phyloP scores from a whole-genome alignment of 2,888 invertebrate species.

The Eristalis arbustorum region DNA sequence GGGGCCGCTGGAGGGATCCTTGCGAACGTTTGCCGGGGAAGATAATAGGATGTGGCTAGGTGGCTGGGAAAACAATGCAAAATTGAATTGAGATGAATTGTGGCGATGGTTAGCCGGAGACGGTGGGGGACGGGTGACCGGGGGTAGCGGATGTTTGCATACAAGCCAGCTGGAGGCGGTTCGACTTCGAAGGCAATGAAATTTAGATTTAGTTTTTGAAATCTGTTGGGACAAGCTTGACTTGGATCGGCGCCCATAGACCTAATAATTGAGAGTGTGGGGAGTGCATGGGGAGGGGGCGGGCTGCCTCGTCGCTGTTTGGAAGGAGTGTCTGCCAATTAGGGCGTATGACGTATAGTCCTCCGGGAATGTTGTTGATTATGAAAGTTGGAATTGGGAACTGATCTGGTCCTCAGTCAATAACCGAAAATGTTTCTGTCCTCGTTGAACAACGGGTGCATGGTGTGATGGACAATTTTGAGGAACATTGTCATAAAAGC shows the following conservation, averaged over 20 bases:
- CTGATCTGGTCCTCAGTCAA: too few species aligned
- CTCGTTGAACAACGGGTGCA: too few species aligned
- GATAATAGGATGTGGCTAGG: conserved; percentile 48
- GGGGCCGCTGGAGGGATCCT: conserved; percentile 41
- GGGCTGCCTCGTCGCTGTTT: not conserved
- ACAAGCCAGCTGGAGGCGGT: not conserved
- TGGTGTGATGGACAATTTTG: too few species aligned
- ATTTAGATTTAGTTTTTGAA: not conserved
- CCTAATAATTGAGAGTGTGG: not conserved
- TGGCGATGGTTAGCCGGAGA: not conserved
- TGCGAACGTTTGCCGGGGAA: conserved; percentile 30
- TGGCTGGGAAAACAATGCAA: conserved; percentile 4
- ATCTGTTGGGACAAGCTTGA: not conserved
- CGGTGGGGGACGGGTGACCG: too few species aligned
- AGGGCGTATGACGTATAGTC: not conserved
- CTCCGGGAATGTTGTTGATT: not conserved
- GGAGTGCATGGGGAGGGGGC: not conserved
- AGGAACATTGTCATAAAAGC: too few species aligned
- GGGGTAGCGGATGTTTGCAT: not conserved
- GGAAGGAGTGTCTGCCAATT: not conserved
- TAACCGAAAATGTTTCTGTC: too few species aligned
- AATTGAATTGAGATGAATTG: not conserved
- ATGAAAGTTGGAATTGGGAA: not conserved
- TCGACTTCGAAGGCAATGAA: not conserved
- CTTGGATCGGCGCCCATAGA: not conserved